Evolutionary conservation across 1,140 invertebrate genomes (phyloP).

Genomic region (Steinernema khuongi): DNA sequence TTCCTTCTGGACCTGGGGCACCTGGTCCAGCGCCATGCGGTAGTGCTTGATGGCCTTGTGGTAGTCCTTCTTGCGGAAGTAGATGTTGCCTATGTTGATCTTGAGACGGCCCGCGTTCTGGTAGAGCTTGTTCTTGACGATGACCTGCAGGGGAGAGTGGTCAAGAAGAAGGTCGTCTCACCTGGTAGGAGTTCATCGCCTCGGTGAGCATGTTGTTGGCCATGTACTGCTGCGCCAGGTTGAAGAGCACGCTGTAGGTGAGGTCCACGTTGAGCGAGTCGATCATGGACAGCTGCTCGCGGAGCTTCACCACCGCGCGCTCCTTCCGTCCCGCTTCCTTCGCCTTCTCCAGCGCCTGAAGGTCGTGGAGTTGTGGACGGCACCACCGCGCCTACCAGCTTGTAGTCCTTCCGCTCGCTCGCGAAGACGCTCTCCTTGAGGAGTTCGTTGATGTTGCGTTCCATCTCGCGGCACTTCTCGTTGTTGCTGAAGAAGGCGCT

Average conservation of each 20-base stretch:
- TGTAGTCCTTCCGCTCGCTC: constrained; percentile 65
- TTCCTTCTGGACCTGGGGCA: constrained; percentile 82
- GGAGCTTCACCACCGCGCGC: constrained; percentile 74
- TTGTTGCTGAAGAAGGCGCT: constrained; percentile 67
- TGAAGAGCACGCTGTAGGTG: constrained; percentile 74
- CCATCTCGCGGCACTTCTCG: constrained; percentile 75
- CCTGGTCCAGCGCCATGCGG: constrained; percentile 90
- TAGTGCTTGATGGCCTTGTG: constrained; percentile 95
- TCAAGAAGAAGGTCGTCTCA: too few species aligned
- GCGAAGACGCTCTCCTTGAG: constrained; percentile 76
- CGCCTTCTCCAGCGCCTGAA: constrained; percentile 76
- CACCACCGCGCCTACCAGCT: constrained; percentile 42
- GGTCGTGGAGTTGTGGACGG: background rate
- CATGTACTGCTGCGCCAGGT: constrained; percentile 68
- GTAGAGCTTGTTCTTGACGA: constrained; percentile 62
- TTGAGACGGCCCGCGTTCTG: constrained; percentile 71
- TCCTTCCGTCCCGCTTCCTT: constrained; percentile 92
- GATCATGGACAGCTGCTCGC: constrained; percentile 79
- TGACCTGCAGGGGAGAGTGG: too few species aligned
- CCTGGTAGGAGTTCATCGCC: constrained; percentile 82
- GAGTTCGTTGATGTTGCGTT: constrained; percentile 75
- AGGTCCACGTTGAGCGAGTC: constrained; percentile 85
- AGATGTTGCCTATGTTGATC: constrained; percentile 97
- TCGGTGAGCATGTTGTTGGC: constrained; percentile 89
- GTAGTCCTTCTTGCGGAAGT: constrained; percentile 86